Evolutionary conservation across 2,797 vertebrate genomes (phyloP), one percentile per base, ranked within the genome.

Genomic region (Acipenser ruthenus): DNA sequence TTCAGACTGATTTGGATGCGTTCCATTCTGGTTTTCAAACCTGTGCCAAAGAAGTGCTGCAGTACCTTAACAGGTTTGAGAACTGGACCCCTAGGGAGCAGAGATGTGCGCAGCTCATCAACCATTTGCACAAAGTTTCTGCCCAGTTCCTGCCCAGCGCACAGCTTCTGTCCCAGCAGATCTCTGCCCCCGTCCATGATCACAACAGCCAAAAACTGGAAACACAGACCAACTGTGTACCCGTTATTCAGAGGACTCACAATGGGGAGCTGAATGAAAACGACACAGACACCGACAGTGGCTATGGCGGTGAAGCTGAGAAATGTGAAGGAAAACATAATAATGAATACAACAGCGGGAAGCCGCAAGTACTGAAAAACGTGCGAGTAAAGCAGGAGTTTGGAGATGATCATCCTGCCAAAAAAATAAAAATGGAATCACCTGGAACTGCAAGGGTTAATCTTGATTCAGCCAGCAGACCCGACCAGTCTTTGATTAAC

Each of bases 261-360:
- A 83, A 81, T 37, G 85, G 88, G 68, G 90, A 88, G 79, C 77
- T 85, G 67, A 95, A 88, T 50, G 95, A 96, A 79, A 93, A 92
- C 55, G 96, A 99, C 89, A 97, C 95, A 1, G 96, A 99, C 86
- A 99, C 95, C 8, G 96, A 98, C 89, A 97, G 96, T 65, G 96
- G 95, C 70, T 98, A 98, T 65, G 95, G 96, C 2, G 96, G 96
- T 0, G 96, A 97, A 69, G 84, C 87, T 0, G 95, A 96, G 56
- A 91, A 90, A 81, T 76, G 71, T 50, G 23, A 37, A 37, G 2
- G 2, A 37, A 37, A 37, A 37, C 23, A 37, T 37, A 37, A 37
- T 37, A 37, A 37, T 23, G 4, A 37, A 37, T 37, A 37, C 23
- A 84, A 85, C 50, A 84, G 83, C 64, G 87, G 78, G 1, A 69